Evolutionary conservation across 2,888 invertebrate species (phyloP), one percentile per base, ranked within the genome.

Genomic region (Acanthococcus lagerstroemiae): DNA sequence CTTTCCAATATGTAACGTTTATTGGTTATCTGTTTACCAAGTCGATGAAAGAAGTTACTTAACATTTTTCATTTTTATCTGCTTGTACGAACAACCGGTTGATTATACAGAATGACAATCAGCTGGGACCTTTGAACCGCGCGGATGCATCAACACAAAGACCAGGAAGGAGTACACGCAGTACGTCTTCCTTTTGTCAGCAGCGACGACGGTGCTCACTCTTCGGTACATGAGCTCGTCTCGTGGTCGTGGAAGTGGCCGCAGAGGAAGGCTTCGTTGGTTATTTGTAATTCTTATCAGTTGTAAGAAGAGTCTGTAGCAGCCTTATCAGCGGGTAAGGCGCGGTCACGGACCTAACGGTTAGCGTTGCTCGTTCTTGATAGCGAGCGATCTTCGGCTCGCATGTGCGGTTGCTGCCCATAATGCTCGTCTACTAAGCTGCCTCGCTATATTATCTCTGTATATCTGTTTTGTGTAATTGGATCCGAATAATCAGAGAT

Each of bases 31-130:
- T 55, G 55, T 55, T 55, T 26, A 26, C n/a, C 55, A 24, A 26
- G 22, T 55, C 27, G n/a, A n/a, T 30, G 27, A 27, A 55, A n/a
- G 55, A 26, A 30, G 27, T 55, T 55, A 26, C 55, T 30, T 19
- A 26, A 26, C 55, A 24, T 26, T 15, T 52, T 21, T 26, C 19
- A 26, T 25, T 17, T 26, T 55, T 26, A 55, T 55, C 55, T 52
- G 15, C 6, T 15, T 21, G 24, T 21, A 22, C 52, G 9, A 19
- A 19, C 15, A 19, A 52, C 52, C 9, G 52, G 52, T 22, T 52
- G 22, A 52, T 52, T 52, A 52, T 30, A 19, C 61, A 27, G 61
- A 61, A 61, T 61, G 61, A 61, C 61, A 61, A 61, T 61, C 61
- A 61, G 54, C 30, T 15, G n/a, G 30, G 54, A 61, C 61, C 61